Evolutionary conservation across 1,140 invertebrate species (phyloP), one percentile per base, ranked within the genome.

Genomic region (Panagrolaimus sp.): DNA sequence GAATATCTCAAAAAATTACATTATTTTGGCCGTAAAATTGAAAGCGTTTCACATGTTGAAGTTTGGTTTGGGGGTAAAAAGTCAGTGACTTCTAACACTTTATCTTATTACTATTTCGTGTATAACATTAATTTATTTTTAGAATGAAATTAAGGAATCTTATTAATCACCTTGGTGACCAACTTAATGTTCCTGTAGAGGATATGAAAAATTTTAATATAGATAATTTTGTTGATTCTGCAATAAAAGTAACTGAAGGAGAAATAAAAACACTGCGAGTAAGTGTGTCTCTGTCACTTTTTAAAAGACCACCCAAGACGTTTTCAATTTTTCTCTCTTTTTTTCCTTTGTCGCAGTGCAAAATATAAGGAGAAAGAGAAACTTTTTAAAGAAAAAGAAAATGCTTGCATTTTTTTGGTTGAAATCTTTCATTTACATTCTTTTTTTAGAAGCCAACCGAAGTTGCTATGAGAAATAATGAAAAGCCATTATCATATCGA

Each of bases 61-160:
- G 69, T 80, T n/a, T 80, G 78, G 78, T 80, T 80, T 63, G 78
- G 78, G 4, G 78, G 78, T n/a, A 74, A 78, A 68, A 79, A 79
- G 78, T 80, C n/a, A 38, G 75, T 53, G n/a, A 9, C 31, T 61
- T 42, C 27, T 66, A 16, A 20, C 38, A n/a, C 25, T 51, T 68
- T 43, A 66, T 11, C n/a, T n/a, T 46, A 74, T 20, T 4, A 27
- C 11, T 57, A 25, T 51, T 57, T 16, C 13, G 31, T 38, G 63
- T 25, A 45, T 27, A 64, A 23, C 31, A 51, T 25, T 65, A 1
- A 31, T 13, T 47, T 4, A 31, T 64, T 43, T 81, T 66, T 66
- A 79, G 78, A 65, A 75, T 79, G 31, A 79, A 75, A 23, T 69
- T 79, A 69, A 74, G 79, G 62, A 73, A 73, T 11, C 64, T 79